Evolutionary conservation across 2,888 invertebrate species (phyloP), one percentile per base, ranked within the genome.

Genomic region (Arge pagana): DNA sequence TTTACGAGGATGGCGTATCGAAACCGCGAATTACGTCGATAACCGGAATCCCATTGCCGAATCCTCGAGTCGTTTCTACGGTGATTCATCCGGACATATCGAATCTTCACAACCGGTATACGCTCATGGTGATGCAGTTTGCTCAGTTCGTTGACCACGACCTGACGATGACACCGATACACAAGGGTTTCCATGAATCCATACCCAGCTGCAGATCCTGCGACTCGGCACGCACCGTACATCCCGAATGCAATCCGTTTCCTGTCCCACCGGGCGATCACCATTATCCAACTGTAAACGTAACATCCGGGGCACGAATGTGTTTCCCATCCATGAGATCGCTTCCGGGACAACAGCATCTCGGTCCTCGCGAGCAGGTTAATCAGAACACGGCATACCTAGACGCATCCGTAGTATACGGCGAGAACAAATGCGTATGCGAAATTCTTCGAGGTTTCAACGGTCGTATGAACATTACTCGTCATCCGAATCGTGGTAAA

Each of bases 291-390:
- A 89, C 91, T 56, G 84, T 88, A 24, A 93, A 95, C 70, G 84
- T 88, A 6, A 87, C 89, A 0, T 89, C 89, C 2, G 95, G 95
- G 0, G 86, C 87, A 50, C 80, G 90, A 10, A 82, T 93, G 61
- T 96, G 96, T 77, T 92, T 96, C 78, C 94, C 96, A 0, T 96
- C 94, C 74, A 95, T 95, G 87, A 85, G 96, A 69, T 95, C 94
- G 40, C 78, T 96, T 57, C 93, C 96, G 0, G 96, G 96, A 18
- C 96, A 95, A 68, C 88, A 92, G 64, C 85, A 88, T 48, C 79
- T 96, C 36, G 90, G 94, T 7, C 90, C 93, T 0, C 83, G 96
- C 53, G 95, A 96, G 65, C 96, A 96, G 79, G 88, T 94, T 11
- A 96, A 97, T 75, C 93, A 95, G 71, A 95, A 95, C 70, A 92